Percentiles rank a stretch among this genome's conserved stretches.
Evolutionary conservation across 1,140 invertebrate species (phyloP).

Genomic region (Papilio xuthus): DNA sequence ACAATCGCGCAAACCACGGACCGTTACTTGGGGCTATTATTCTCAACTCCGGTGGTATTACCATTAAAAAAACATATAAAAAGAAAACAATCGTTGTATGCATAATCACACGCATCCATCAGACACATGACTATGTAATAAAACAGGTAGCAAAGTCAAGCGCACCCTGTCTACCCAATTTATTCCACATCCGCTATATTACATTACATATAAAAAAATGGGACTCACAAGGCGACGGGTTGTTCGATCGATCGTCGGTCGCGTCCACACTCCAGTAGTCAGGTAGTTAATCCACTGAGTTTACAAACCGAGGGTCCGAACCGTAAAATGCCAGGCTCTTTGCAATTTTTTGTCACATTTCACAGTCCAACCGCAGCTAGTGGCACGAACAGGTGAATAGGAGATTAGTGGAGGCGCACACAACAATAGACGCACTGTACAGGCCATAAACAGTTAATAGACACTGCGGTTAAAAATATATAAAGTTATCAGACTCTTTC

Average conservation of each 20-base stretch:
- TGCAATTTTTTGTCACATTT: slow-evolving; percentile 80
- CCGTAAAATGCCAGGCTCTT: slow-evolving; percentile 62
- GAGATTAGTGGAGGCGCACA: slow-evolving; percentile 72
- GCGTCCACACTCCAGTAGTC: slow-evolving; percentile 63
- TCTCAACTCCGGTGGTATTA: slow-evolving; percentile 46
- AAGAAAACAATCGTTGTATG: slow-evolving; percentile 38
- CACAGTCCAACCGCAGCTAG: slow-evolving; percentile 72
- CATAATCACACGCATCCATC: slow-evolving; percentile 53
- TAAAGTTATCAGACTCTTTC: slow-evolving; percentile 55
- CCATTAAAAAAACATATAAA: slow-evolving; percentile 55
- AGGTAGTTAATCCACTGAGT: slow-evolving; percentile 76
- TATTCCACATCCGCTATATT: slow-evolving; percentile 78
- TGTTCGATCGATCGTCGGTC: slow-evolving; percentile 61
- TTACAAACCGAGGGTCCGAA: slow-evolving; percentile 65
- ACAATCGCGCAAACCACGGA: slow-evolving; percentile 65
- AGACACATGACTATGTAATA: slow-evolving; percentile 59
- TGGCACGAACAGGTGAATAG: slow-evolving; percentile 75
- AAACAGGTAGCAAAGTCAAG: slow-evolving; percentile 76
- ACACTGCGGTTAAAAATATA: slow-evolving; percentile 50
- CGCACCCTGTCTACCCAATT: slow-evolving; percentile 77
- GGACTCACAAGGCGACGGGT: slow-evolving; percentile 73
- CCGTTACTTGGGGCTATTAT: slow-evolving; percentile 58
- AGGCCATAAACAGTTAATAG: slow-evolving; percentile 75
- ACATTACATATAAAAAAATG: slow-evolving; percentile 68
- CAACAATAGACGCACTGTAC: slow-evolving; percentile 74